These are phyloP conservation scores for Apamea anceps DNA, from an alignment of 2,888 invertebrate species.

Conservation along the genomic window DNA sequence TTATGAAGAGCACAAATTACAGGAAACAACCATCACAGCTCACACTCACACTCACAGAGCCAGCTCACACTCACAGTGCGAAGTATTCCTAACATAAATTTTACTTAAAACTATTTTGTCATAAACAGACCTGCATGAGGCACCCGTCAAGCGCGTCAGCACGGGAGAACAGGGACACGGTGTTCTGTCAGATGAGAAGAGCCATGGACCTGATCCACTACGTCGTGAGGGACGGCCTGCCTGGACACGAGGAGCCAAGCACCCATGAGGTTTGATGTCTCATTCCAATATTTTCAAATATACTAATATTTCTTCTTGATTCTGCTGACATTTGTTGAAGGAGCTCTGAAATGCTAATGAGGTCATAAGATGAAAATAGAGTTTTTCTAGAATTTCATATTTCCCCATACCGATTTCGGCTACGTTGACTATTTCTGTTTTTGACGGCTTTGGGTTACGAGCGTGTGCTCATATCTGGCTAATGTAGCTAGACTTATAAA, in stretches of 20 bases:
- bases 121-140: slow-evolving; percentile 94
- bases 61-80: background rate
- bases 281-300: slow-evolving; percentile 21
- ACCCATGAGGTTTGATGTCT: slow-evolving; percentile 84
- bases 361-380: background rate
- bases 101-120: background rate
- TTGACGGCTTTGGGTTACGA: background rate
- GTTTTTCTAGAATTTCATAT: background rate
- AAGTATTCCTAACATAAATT: background rate
- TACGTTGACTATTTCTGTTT: background rate
- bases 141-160: slow-evolving; percentile 98
- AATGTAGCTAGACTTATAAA: background rate
- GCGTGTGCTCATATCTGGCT: background rate
- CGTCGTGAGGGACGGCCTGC: slow-evolving; percentile 98
- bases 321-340: background rate
- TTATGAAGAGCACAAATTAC: background rate
- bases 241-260: slow-evolving; percentile 88
- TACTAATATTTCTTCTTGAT: slow-evolving; percentile 7
- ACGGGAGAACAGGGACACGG: slow-evolving; percentile 98
- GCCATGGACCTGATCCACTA: slow-evolving; percentile 99
- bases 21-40: background rate
- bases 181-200: slow-evolving; percentile 99
- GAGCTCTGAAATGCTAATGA: slow-evolving; percentile 6
- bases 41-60: too few relatives aligned
- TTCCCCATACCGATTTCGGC: background rate